Percentiles rank a stretch among this genome's conserved stretches.
Evolutionary conservation across 2,113 vertebrate genomes (phyloP).

Genomic region (Stigmatopora argus): DNA sequence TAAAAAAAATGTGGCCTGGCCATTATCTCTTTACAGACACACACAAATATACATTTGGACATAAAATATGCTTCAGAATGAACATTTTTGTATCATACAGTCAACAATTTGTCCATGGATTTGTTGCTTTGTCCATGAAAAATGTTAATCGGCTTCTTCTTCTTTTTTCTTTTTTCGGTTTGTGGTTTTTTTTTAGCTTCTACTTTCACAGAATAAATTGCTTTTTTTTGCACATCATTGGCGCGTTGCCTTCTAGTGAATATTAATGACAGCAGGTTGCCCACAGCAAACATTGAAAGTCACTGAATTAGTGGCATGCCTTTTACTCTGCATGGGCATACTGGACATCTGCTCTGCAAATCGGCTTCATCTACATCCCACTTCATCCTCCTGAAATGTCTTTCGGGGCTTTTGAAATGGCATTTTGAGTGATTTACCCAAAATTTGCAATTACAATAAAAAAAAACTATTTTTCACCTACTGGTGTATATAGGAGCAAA

Average conservation of each 20-base stretch:
- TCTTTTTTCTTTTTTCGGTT: neutral
- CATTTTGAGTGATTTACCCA: constrained; percentile 14
- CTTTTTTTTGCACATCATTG: constrained; percentile 1
- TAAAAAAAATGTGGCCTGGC: too few relatives aligned
- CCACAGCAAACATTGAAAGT: constrained; percentile 28
- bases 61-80: too few relatives aligned
- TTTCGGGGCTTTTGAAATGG: constrained; percentile 18
- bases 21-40: too few relatives aligned
- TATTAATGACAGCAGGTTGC: constrained; percentile 27
- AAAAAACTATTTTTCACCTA: too few relatives aligned
- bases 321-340: constrained; percentile 39
- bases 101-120: too few relatives aligned
- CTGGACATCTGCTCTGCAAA: constrained; percentile 42
- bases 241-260: constrained; percentile 5
- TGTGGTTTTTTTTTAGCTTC: neutral
- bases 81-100: too few relatives aligned
- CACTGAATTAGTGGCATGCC: constrained; percentile 38
- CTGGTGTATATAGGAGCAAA: too few relatives aligned
- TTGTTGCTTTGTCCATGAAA: neutral
- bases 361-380: constrained; percentile 45
- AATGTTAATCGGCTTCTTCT: neutral
- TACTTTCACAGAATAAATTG: neutral
- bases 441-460: too few relatives aligned
- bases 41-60: too few relatives aligned
- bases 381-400: constrained; percentile 28